Conservation (phyloP, 2,113 vertebrate species). For the Hylia prasina region DNA sequence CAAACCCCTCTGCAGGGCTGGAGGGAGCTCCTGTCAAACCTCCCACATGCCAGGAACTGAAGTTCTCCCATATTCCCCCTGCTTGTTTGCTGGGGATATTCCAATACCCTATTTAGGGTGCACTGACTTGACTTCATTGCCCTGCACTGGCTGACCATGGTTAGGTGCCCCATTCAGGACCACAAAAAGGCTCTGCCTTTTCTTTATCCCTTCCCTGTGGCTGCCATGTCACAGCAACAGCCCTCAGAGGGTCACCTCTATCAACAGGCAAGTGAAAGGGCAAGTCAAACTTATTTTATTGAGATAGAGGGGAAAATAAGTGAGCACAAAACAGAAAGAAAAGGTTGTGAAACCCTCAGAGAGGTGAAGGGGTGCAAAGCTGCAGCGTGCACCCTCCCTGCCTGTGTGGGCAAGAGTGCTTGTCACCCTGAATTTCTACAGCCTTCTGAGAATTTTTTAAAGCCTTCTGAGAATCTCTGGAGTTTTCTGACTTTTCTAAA, state of each 20-base stretch:
- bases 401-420: not conserved
- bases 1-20: not conserved
- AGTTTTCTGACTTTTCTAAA: too few species aligned
- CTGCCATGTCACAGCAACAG: not conserved
- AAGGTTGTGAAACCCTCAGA: not conserved
- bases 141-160: accelerated
- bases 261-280: not conserved
- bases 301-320: not conserved
- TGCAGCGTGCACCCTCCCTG: accelerated
- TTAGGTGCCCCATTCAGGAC: not conserved
- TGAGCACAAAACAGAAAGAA: not conserved
- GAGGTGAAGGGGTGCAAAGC: not conserved
- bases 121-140: not conserved
- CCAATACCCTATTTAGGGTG: accelerated
- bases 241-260: not conserved
- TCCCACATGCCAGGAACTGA: not conserved
- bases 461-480: too few species aligned
- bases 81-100: not conserved
- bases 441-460: too few species aligned
- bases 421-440: too few species aligned
- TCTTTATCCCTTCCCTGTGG: not conserved
- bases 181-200: not conserved
- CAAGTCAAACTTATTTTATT: not conserved
- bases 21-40: not conserved
- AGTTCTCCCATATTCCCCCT: not conserved